Evolutionary conservation across 2,113 vertebrate species (phyloP), one percentile per base, ranked within the genome.

Genomic region (Pipra filicauda): DNA sequence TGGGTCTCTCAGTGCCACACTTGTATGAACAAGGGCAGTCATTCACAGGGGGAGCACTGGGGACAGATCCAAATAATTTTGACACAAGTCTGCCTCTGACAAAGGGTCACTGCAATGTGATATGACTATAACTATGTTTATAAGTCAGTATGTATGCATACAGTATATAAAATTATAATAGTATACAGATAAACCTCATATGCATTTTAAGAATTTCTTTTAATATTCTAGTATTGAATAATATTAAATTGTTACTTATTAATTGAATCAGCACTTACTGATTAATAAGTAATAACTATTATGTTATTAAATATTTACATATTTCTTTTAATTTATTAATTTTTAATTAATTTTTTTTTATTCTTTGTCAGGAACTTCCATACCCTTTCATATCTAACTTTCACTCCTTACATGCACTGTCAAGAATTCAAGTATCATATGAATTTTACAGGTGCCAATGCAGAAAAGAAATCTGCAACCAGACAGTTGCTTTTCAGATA

Each of bases 171-270:
- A 67, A 64, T 18, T 10, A 4, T 14, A 75, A 35, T 3, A 41
- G 6, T 16, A 17, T 14, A 9, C 31, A 3, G 1, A 48, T n/a
- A 84, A 57, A 61, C 0, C 4, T 4, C 2, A 43, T 24, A 11
- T 13, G 9, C 18, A 33, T 46, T 80, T 69, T 16, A 72, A 69
- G 15, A 61, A n/a, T 44, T 61, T 67, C 3, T 52, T 80, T 74
- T 46, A 41, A 46, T 54, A 85, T 37, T 82, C 9, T 44, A 49
- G 2, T 24, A 30, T 27, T 79, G 15, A 85, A 39, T 57, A 74
- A 33, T 44, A 88, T 30, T 61, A 48, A 46, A 24, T 19, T 8
- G 4, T 62, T 75, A 21, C 14, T 85, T 82, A 41, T 35, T 37
- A 57, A 62, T 23, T 52, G 7, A 54, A 55, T 27, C 4, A 41